Evolutionary conservation across 1,140 invertebrate species (phyloP), one percentile per base, ranked within the genome.

Genomic region (Physella acuta): DNA sequence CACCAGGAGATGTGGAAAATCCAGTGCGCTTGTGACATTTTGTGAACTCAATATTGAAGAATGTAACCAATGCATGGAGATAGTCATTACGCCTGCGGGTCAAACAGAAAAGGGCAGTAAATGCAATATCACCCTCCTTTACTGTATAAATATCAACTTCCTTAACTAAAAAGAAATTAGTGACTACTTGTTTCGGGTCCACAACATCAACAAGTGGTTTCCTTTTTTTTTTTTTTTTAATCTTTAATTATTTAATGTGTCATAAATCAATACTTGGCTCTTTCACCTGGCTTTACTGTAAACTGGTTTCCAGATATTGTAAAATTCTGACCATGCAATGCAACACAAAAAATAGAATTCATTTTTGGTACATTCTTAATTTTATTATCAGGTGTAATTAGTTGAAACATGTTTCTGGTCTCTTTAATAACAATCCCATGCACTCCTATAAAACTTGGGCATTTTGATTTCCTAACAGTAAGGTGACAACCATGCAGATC

Each of bases 161-260:
- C 82, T 89, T 90, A 28, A 90, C 63, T 24, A 88, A 73, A 75
- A 82, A 87, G 52, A 87, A 84, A 77, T 87, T 89, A 2, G 94
- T 93, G n/a, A 95, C 93, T 58, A 98, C 88, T 76, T 91, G 95
- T 82, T 98, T 98, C 0, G 94, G 93, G 87, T 99, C 97, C 3
- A 99, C 98, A 58, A 98, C 94, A 87, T 99, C 98, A 0, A 99
- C 97, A 1, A 99, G 87, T 0, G 98, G 98, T 84, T 99, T 98
- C 58, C 92, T 94, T 69, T n/a, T n/a, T n/a, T n/a, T n/a, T n/a
- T n/a, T n/a, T n/a, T n/a, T n/a, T n/a, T n/a, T n/a, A n/a, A n/a
- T n/a, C n/a, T n/a, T n/a, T n/a, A n/a, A n/a, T n/a, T n/a, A n/a
- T n/a, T n/a, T n/a, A n/a, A n/a, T n/a, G n/a, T n/a, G n/a, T n/a